Evolutionary conservation across 1,140 invertebrate species (phyloP).

Genomic region (Papilio polyxenes): DNA sequence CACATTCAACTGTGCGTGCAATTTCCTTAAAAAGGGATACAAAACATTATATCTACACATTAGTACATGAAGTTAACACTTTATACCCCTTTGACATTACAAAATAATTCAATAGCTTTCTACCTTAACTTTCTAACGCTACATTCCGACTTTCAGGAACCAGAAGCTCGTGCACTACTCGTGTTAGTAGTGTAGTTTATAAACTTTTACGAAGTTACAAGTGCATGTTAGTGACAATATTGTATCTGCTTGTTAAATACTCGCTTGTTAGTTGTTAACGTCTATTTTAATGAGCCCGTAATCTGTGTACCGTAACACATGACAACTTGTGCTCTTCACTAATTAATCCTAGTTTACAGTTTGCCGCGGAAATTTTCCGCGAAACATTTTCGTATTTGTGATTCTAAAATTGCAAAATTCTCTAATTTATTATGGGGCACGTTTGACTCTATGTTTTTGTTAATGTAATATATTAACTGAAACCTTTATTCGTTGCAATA

Average conservation of each 20-base stretch:
- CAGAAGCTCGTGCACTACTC: neutral
- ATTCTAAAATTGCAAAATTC: too few relatives aligned
- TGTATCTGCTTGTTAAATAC: neutral
- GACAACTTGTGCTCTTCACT: neutral
- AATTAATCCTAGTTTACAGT: neutral
- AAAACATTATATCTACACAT: too few relatives aligned
- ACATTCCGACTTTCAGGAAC: neutral
- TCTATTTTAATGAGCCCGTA: neutral
- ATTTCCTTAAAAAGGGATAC: too few relatives aligned
- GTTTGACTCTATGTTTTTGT: too few relatives aligned
- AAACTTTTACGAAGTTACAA: conserved; percentile 2
- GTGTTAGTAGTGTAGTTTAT: too few relatives aligned
- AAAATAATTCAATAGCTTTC: neutral
- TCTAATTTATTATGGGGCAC: too few relatives aligned
- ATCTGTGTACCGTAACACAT: neutral
- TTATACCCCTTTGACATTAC: neutral
- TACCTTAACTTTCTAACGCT: neutral
- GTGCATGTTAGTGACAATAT: conserved; percentile 11
- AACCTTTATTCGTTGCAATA: too few relatives aligned
- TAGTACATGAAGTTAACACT: too few relatives aligned
- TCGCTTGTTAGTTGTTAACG: neutral
- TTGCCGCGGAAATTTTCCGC: neutral
- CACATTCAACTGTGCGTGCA: too few relatives aligned
- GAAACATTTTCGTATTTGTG: neutral
- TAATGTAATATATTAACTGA: too few relatives aligned